Percentiles rank a stretch among this genome's conserved stretches.
Evolutionary conservation across 2,113 vertebrate genomes (phyloP).

Genomic region (Caretta caretta): DNA sequence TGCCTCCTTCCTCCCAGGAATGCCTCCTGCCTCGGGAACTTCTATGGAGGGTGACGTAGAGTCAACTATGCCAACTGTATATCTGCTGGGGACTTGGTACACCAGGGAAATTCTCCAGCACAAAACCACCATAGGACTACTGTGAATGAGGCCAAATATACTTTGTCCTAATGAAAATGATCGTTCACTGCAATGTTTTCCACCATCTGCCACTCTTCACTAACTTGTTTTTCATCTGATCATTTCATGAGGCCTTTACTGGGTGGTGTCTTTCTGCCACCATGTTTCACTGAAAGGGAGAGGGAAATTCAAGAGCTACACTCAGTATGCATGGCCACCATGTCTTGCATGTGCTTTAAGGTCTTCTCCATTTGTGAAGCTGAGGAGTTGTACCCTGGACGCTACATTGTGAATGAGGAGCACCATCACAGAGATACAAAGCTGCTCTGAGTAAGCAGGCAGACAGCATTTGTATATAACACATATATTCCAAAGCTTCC

Average conservation of each 20-base stretch:
- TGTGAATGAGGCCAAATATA: accelerated
- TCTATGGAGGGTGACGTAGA: background rate
- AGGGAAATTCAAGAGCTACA: background rate
- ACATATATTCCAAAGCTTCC: background rate
- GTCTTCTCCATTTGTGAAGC: background rate
- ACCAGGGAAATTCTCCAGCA: background rate
- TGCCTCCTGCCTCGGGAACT: background rate
- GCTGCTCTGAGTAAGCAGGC: accelerated
- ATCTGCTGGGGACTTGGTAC: background rate
- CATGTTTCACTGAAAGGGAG: background rate
- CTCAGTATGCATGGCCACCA: background rate
- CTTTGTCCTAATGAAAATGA: background rate
- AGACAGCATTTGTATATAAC: background rate
- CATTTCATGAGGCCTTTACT: background rate
- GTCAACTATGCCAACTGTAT: background rate
- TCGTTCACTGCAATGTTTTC: background rate
- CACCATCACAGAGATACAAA: background rate
- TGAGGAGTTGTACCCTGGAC: background rate
- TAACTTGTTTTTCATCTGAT: background rate
- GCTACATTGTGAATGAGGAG: background rate
- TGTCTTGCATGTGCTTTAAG: background rate
- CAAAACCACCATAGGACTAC: background rate
- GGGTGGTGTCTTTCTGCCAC: background rate
- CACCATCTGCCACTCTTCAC: background rate
- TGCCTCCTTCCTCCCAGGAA: background rate